These are phyloP conservation scores for Macrophya annulata DNA, from an alignment of 2,888 invertebrate genomes.

Conservation along the genomic window DNA sequence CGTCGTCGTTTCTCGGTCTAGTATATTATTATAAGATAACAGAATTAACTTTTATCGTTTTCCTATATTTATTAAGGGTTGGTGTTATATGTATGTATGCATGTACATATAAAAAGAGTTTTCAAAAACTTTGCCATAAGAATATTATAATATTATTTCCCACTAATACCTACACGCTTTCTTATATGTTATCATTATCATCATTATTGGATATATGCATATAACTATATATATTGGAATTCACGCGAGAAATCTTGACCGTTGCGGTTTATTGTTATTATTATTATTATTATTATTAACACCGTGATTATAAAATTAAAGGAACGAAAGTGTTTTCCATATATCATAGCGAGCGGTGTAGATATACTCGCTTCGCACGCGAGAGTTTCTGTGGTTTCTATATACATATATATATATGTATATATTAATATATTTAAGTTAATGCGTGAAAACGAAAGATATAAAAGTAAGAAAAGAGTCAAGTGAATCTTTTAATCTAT, in stretches of 20 bases:
- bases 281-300: background rate
- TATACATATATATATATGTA: background rate
- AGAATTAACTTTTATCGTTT: background rate
- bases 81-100: too few relatives aligned
- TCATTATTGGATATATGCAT: background rate
- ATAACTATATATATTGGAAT: background rate
- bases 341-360: too few relatives aligned
- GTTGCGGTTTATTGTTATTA: background rate
- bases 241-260: background rate
- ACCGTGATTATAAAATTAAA: background rate
- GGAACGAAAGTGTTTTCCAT: slow-evolving; percentile 67
- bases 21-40: background rate
- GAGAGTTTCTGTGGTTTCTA: slow-evolving; percentile 58
- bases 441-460: too few relatives aligned
- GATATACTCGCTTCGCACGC: slow-evolving; percentile 3
- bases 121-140: too few relatives aligned
- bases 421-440: background rate
- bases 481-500: too few relatives aligned
- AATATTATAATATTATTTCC: too few relatives aligned
- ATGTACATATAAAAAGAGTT: too few relatives aligned
- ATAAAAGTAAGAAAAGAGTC: too few relatives aligned
- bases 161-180: too few relatives aligned
- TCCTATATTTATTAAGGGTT: too few relatives aligned
- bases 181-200: too few relatives aligned
- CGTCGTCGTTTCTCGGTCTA: slow-evolving; percentile 37